Evolutionary conservation across 2,888 invertebrate species (phyloP).

Genomic region (Epsilonema sp.): DNA sequence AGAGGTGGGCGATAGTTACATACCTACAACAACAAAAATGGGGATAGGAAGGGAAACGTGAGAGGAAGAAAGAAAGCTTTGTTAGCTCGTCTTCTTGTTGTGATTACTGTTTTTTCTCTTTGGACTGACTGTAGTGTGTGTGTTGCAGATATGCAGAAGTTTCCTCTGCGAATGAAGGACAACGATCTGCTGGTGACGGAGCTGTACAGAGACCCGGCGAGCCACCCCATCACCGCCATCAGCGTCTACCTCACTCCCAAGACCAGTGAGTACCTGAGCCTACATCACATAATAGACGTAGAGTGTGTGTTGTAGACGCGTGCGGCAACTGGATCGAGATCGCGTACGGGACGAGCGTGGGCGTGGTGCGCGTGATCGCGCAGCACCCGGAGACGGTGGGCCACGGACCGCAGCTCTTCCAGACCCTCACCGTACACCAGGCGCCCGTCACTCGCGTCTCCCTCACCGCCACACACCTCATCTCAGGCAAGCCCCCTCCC

Average conservation of each 20-base stretch:
- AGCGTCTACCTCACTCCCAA: slow-evolving; percentile 97
- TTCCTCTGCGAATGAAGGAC: slow-evolving; percentile 93
- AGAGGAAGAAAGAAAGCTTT: too few species aligned
- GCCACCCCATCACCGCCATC: slow-evolving; percentile 88
- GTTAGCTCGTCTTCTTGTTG: too few species aligned
- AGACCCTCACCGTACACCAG: slow-evolving; percentile 90
- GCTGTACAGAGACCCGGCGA: slow-evolving; percentile 69
- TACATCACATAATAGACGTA: too few species aligned
- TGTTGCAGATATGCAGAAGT: slow-evolving; percentile 86
- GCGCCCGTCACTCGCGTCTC: slow-evolving; percentile 75
- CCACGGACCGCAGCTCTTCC: slow-evolving; percentile 90
- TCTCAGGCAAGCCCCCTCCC: slow-evolving; percentile 50
- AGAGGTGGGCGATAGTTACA: too few species aligned
- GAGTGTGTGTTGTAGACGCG: slow-evolving; percentile 47
- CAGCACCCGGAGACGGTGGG: slow-evolving; percentile 98
- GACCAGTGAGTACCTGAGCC: slow-evolving; percentile 90
- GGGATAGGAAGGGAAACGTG: too few species aligned
- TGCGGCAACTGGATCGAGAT: slow-evolving; percentile 99
- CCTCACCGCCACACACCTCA: slow-evolving; percentile 76
- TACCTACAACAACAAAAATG: too few species aligned
- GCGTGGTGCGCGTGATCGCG: slow-evolving; percentile 85
- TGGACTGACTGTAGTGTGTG: too few species aligned
- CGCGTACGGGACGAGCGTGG: slow-evolving; percentile 79
- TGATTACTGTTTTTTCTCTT: too few species aligned
- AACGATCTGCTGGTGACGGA: slow-evolving; percentile 92